A percentile compares a stretch with the other conserved stretches of the same genome.
These are phyloP conservation scores for Esperia sulphurella DNA, from an alignment of 2,888 invertebrate genomes.

Conservation along the genomic window DNA sequence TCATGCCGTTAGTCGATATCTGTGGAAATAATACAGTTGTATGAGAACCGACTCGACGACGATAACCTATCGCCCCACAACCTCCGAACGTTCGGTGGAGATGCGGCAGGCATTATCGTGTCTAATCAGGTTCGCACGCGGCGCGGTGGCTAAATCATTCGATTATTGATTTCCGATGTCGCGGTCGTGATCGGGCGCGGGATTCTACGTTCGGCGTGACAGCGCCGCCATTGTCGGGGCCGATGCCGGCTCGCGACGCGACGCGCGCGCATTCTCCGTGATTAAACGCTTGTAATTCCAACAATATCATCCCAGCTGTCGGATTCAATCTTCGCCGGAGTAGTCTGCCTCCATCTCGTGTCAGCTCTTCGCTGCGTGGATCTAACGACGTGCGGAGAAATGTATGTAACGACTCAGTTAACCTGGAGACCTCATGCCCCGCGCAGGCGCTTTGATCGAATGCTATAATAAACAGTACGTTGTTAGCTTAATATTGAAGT, in stretches of 20 bases:
- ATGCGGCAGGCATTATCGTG: constrained; percentile 69
- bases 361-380: constrained; percentile 18
- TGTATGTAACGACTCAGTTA: constrained; percentile 32
- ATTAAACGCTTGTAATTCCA: constrained; percentile 77
- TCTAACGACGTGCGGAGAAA: constrained; percentile 29
- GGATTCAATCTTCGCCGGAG: constrained; percentile 58
- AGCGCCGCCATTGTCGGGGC: constrained; percentile 66
- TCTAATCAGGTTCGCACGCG: constrained; percentile 79
- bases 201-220: constrained; percentile 68
- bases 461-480: constrained; percentile 5
- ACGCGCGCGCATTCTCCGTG: constrained; percentile 62
- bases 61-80: constrained; percentile 70
- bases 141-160: constrained; percentile 78
- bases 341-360: constrained; percentile 50
- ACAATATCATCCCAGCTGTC: constrained; percentile 70
- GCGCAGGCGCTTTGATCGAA: constrained; percentile 10
- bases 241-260: constrained; percentile 43
- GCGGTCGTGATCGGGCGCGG: constrained; percentile 76
- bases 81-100: constrained; percentile 45
- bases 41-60: constrained; percentile 47
- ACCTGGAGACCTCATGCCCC: constrained; percentile 38
- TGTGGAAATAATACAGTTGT: constrained; percentile 57
- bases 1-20: constrained; percentile 58
- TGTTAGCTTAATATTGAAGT: constrained; percentile 7
- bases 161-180: constrained; percentile 79